Percentiles rank a stretch among this genome's conserved stretches.
Evolutionary conservation across 2,888 invertebrate genomes (phyloP).

Genomic region (Brenthis ino): DNA sequence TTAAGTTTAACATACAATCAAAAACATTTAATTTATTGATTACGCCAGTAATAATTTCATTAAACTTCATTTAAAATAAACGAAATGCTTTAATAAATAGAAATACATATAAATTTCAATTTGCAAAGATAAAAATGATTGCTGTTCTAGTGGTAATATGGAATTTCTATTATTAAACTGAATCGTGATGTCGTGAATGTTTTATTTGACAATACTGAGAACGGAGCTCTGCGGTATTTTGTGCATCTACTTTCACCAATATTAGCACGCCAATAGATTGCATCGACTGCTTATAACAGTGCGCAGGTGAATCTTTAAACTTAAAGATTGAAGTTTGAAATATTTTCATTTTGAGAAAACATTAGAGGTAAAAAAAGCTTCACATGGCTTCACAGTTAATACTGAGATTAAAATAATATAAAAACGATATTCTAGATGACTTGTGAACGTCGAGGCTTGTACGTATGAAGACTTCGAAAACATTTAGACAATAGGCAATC

Average conservation of each 20-base stretch:
- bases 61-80: too few relatives aligned
- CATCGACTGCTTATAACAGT: slow-evolving; percentile 57
- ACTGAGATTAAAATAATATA: slow-evolving; percentile 13
- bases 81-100: neutral
- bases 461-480: slow-evolving; percentile 59
- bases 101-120: neutral
- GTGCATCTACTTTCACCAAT: slow-evolving; percentile 75
- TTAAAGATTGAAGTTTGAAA: too few relatives aligned
- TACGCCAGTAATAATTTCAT: neutral
- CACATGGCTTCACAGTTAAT: slow-evolving; percentile 5
- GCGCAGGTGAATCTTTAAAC: slow-evolving; percentile 46
- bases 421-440: slow-evolving; percentile 25
- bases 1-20: neutral
- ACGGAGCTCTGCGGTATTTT: slow-evolving; percentile 55
- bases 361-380: neutral
- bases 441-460: slow-evolving; percentile 49
- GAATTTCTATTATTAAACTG: slow-evolving; percentile 21
- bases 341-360: too few relatives aligned
- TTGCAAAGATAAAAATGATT: neutral
- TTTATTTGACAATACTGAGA: slow-evolving; percentile 43
- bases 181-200: slow-evolving; percentile 30
- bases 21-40: neutral
- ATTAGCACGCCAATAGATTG: slow-evolving; percentile 67
- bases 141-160: neutral
- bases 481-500: slow-evolving; percentile 64